Evolutionary conservation across 2,797 vertebrate genomes (phyloP), one percentile per base, ranked within the genome.

Genomic region (Staurois parvus): DNA sequence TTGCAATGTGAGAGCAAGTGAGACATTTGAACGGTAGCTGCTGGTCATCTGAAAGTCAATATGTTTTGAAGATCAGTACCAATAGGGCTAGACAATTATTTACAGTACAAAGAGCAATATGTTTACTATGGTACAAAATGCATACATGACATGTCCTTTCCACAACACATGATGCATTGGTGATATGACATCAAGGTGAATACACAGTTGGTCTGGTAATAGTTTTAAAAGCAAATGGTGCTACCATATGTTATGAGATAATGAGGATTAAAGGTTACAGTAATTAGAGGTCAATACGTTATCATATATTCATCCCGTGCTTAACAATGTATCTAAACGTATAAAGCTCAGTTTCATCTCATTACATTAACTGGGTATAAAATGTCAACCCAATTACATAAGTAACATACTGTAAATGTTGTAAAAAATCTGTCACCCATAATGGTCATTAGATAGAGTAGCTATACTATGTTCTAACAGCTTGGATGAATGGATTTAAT

Each of bases 201-300:
- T 59, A n/a, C 19, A 59, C 52, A 59, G 52, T 59, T 59, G 52
- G 52, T 59, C 21, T 59, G 52, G 6, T 59, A 59, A 59, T 24
- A 24, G 42, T 45, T 28, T 74, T 52, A 28, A 29, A 76, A 7
- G 26, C 5, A 29, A 21, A 8, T 76, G n/a, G 26, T 56, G 26
- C 24, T 10, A 56, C 21, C 32, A 76, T 56, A 76, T 76, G 73
- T 76, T 56, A 76, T 9, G 8, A 8, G 19, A 37, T 56, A 76
- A 76, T 30, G 26, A 76, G 73, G 26, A 21, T 26, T 26, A 74
- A 74, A 29, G 13, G 73, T 56, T 76, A 76, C 26, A 48, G 6
- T 24, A 42, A 56, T 12, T 52, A 52, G 11, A 76, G 73, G 73
- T 76, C 30, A 76, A 13, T 17, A 76, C 30, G 30, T 30, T 21